Conservation (phyloP, 2,888 invertebrate genomes). For the Tenthredo notha region DNA sequence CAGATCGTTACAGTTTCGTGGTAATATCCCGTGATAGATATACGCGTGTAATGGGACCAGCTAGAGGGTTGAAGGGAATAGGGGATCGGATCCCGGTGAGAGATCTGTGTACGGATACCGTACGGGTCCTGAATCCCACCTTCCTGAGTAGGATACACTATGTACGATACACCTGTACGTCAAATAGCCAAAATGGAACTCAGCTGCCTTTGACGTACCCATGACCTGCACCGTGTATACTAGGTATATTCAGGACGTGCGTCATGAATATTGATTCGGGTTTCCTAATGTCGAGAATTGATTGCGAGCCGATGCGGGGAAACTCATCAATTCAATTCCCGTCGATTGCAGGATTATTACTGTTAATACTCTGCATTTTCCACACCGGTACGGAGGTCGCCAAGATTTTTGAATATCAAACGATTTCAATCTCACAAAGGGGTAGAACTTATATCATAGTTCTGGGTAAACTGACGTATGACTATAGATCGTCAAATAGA, state of each 20-base stretch:
- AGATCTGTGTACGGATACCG: neutral
- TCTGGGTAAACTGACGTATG: neutral
- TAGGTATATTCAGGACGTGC: slow-evolving; percentile 47
- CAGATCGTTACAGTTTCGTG: slow-evolving; percentile 48
- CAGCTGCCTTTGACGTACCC: slow-evolving; percentile 63
- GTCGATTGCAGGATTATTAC: slow-evolving; percentile 46
- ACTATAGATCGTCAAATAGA: neutral
- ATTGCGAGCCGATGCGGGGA: slow-evolving; percentile 63
- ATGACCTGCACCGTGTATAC: slow-evolving; percentile 52
- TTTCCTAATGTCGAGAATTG: slow-evolving; percentile 69
- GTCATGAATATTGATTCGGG: slow-evolving; percentile 72
- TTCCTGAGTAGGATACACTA: neutral
- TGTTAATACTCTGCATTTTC: neutral
- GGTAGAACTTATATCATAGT: neutral
- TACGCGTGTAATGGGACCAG: slow-evolving; percentile 38
- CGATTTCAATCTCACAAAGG: neutral
- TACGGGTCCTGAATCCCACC: neutral
- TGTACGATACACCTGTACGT: slow-evolving; percentile 11
- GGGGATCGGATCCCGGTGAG: neutral
- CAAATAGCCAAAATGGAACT: slow-evolving; percentile 71
- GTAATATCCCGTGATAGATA: slow-evolving; percentile 66
- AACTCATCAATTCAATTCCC: slow-evolving; percentile 69
- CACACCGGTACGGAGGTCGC: neutral
- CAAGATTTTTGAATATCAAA: neutral
- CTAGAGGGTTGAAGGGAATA: slow-evolving; percentile 56